Conservation (phyloP, 2,888 invertebrate species). For the Copidosoma aretas region DNA sequence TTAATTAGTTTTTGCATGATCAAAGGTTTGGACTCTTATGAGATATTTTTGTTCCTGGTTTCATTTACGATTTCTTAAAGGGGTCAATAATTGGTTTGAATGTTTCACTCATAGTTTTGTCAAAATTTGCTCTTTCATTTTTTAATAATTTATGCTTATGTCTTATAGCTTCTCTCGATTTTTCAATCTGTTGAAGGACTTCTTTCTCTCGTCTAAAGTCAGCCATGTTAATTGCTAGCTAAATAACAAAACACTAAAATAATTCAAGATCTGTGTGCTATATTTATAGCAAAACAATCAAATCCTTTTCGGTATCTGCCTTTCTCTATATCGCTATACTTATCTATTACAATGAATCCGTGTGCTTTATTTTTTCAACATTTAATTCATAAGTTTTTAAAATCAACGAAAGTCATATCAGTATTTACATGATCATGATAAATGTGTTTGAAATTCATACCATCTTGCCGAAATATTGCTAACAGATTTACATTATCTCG, state of each 20-base stretch:
- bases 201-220: background rate
- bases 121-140: too few species aligned
- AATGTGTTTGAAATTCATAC: slow-evolving; percentile 53
- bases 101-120: too few species aligned
- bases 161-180: too few species aligned
- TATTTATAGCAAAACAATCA: slow-evolving; percentile 40
- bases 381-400: slow-evolving; percentile 48
- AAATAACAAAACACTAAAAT: background rate
- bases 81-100: too few species aligned
- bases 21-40: background rate
- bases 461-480: slow-evolving; percentile 56
- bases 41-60: background rate
- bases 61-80: background rate
- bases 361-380: slow-evolving; percentile 52
- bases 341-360: slow-evolving; percentile 50
- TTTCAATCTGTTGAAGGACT: too few species aligned
- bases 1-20: background rate
- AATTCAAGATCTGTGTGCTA: background rate
- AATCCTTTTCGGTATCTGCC: slow-evolving; percentile 53
- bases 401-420: slow-evolving; percentile 43
- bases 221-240: background rate
- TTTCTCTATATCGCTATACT: slow-evolving; percentile 46
- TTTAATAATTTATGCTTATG: too few species aligned
- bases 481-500: slow-evolving; percentile 56
- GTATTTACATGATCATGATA: slow-evolving; percentile 43